Conservation (phyloP, 2,888 invertebrate species). For the Podabrus alpinus region DNA sequence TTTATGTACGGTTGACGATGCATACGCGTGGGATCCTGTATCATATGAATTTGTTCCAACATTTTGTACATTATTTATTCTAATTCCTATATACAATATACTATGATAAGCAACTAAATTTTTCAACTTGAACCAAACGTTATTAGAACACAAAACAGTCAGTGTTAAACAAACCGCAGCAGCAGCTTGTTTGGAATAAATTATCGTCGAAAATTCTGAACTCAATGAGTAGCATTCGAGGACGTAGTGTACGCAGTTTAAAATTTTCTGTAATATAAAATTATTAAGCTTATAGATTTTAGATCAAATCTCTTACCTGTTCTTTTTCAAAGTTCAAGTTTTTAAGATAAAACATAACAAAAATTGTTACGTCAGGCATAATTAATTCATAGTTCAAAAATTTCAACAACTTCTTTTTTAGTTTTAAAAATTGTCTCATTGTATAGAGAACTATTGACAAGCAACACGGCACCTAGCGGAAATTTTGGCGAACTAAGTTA, state of each 20-base stretch:
- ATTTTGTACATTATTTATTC: conserved; percentile 9
- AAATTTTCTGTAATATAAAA: background rate
- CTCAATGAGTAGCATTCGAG: conserved; percentile 21
- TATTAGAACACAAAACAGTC: background rate
- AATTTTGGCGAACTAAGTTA: no score
- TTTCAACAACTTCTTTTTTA: conserved; percentile 14
- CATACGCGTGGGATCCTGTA: conserved; percentile 18
- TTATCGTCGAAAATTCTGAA: conserved; percentile 10
- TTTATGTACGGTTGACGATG: conserved; percentile 19
- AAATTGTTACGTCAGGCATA: conserved; percentile 7
- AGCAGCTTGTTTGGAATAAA: conserved; percentile 18
- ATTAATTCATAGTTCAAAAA: conserved; percentile 14
- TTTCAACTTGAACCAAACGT: conserved; percentile 5
- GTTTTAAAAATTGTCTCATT: conserved; percentile 4
- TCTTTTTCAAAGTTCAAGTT: conserved; percentile 3
- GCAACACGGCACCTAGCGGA: no score
- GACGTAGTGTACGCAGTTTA: conserved; percentile 11
- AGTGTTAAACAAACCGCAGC: conserved; percentile 17
- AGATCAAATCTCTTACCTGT: background rate
- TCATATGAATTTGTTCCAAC: conserved; percentile 17
- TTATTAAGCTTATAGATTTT: background rate
- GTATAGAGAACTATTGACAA: no score
- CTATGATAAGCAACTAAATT: conserved; percentile 2
- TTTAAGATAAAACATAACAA: conserved; percentile 8
- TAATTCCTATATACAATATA: conserved; percentile 1